Evolutionary conservation across 2,888 invertebrate species (phyloP).

Genomic region (Beris morrisii): DNA sequence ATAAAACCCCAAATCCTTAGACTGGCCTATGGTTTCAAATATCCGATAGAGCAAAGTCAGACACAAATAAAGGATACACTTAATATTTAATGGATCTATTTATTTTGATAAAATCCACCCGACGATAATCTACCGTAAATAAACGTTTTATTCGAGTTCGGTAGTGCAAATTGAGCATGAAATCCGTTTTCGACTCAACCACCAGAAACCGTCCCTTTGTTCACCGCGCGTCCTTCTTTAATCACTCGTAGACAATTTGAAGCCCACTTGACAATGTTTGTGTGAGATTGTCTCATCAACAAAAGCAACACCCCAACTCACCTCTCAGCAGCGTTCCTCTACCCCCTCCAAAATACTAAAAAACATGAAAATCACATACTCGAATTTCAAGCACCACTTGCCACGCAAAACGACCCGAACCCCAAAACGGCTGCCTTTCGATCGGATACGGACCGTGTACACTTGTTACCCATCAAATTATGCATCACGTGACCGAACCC

Average conservation of each 20-base stretch:
- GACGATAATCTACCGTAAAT: slow-evolving; percentile 28
- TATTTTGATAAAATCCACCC: slow-evolving; percentile 22
- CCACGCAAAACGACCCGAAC: slow-evolving; percentile 15
- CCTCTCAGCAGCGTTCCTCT: neutral
- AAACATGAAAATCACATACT: slow-evolving; percentile 37
- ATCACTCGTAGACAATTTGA: slow-evolving; percentile 36
- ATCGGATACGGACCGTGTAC: slow-evolving; percentile 32
- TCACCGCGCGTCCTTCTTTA: slow-evolving; percentile 17
- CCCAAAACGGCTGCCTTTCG: too few species aligned
- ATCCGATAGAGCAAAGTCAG: too few species aligned
- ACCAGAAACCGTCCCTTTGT: neutral
- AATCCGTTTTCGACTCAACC: slow-evolving; percentile 5
- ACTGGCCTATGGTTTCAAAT: too few species aligned
- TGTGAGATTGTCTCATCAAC: slow-evolving; percentile 36
- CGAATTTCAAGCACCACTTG: slow-evolving; percentile 37
- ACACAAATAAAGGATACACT: too few species aligned
- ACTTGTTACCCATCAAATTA: slow-evolving; percentile 46
- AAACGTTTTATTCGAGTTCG: slow-evolving; percentile 14
- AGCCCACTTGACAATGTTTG: slow-evolving; percentile 35
- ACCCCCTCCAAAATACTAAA: slow-evolving; percentile 6
- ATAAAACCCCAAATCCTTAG: too few species aligned
- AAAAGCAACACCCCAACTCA: slow-evolving; percentile 27
- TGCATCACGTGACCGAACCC: slow-evolving; percentile 45
- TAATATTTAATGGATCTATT: neutral
- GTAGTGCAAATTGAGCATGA: slow-evolving; percentile 27